Conservation (phyloP, 2,113 vertebrate species). For the Hemichromis elongatus region DNA sequence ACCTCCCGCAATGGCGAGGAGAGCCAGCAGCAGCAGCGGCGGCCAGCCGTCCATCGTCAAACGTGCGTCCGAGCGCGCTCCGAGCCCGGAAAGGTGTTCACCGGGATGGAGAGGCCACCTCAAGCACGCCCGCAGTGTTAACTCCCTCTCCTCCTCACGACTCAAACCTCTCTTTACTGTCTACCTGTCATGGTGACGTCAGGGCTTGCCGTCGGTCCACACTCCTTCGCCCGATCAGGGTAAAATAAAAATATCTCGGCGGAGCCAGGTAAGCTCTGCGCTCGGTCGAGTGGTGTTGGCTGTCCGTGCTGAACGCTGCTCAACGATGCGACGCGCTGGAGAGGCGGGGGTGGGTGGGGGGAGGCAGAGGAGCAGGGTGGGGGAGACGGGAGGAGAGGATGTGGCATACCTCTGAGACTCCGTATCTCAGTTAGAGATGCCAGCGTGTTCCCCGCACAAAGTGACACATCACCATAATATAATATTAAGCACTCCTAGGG, state of each 20-base stretch:
- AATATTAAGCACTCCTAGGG: constrained; percentile 1
- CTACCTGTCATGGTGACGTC: constrained; percentile 57
- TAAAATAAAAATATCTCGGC: neutral
- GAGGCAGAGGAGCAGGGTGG: neutral
- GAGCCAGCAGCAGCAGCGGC: constrained; percentile 60
- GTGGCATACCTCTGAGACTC: constrained; percentile 29
- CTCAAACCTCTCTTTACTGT: constrained; percentile 36
- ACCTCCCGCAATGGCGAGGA: constrained; percentile 76
- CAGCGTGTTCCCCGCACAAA: constrained; percentile 17
- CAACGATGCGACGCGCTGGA: constrained; percentile 53
- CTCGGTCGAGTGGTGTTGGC: constrained; percentile 15
- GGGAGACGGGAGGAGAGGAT: neutral
- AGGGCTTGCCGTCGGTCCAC: neutral
- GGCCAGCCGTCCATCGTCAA: constrained; percentile 64
- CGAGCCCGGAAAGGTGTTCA: constrained; percentile 57
- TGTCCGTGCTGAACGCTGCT: constrained; percentile 22
- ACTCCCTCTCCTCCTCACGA: constrained; percentile 28
- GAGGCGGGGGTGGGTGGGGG: constrained; percentile 31
- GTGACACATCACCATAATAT: constrained; percentile 23
- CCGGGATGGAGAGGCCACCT: constrained; percentile 48
- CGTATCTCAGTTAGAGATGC: neutral
- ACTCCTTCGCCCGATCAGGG: neutral
- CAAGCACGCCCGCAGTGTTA: constrained; percentile 39
- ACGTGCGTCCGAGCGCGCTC: constrained; percentile 40
- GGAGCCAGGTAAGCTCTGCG: constrained; percentile 44